phyloP scores from a whole-genome alignment of 2,888 invertebrate species.

The Aphodius sticticus region DNA sequence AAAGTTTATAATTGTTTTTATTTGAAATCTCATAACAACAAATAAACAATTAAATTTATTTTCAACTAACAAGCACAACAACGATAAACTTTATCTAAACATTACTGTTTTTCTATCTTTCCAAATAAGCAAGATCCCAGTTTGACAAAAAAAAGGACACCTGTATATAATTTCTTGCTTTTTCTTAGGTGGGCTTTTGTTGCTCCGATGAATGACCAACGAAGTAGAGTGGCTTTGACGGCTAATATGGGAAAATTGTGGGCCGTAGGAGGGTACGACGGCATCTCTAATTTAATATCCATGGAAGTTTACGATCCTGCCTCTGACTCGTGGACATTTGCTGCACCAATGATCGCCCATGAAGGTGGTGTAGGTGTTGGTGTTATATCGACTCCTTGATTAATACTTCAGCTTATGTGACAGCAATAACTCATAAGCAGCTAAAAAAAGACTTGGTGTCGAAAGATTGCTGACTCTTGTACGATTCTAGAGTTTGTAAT shows the following conservation, averaged over 20 bases:
- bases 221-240: constrained; percentile 82
- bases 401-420: constrained; percentile 40
- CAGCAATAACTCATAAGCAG: constrained; percentile 7
- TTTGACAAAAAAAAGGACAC: no score
- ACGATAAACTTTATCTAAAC: no score
- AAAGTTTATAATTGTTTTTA: no score
- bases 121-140: no score
- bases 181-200: constrained; percentile 74
- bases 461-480: background rate
- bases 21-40: no score
- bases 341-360: constrained; percentile 82
- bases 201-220: constrained; percentile 82
- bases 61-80: no score
- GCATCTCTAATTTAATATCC: constrained; percentile 79
- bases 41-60: no score
- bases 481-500: background rate
- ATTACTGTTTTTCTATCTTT: no score
- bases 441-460: background rate
- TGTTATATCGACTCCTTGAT: constrained; percentile 65
- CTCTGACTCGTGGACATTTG: constrained; percentile 76
- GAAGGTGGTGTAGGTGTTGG: constrained; percentile 92
- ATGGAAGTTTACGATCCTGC: constrained; percentile 87
- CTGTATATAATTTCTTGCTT: no score
- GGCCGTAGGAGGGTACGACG: constrained; percentile 84
- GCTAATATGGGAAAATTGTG: constrained; percentile 85